Percentiles rank a stretch among this genome's conserved stretches.
Conservation (phyloP, 2,888 invertebrate species). For the Troides helena region DNA sequence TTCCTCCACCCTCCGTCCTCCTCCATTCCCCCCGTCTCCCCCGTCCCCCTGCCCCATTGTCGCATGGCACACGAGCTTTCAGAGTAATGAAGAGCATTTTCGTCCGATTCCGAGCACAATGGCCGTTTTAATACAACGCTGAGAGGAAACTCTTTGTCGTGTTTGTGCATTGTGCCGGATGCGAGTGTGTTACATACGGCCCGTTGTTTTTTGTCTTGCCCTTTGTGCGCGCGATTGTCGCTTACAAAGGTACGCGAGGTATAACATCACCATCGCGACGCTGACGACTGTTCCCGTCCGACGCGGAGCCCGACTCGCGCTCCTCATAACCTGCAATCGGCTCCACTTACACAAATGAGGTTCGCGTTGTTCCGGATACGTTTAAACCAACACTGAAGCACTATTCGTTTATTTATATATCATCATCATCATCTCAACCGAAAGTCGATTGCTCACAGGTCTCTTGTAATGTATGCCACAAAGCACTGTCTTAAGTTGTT, state of each 20-base stretch:
- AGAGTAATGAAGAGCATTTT: conserved; percentile 82
- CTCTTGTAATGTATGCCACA: too few relatives aligned
- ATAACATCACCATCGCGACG: conserved; percentile 39
- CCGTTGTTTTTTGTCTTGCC: conserved; percentile 58
- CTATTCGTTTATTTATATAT: too few relatives aligned
- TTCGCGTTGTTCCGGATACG: background rate
- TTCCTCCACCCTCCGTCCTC: conserved; percentile 46
- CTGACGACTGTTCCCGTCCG: conserved; percentile 2
- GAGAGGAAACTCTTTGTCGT: conserved; percentile 75
- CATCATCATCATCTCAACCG: too few relatives aligned
- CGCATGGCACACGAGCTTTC: conserved; percentile 79
- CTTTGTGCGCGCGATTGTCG: conserved; percentile 70
- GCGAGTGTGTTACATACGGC: conserved; percentile 68
- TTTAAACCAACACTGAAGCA: too few relatives aligned
- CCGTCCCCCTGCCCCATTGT: conserved; percentile 66
- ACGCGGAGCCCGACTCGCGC: conserved; percentile 9
- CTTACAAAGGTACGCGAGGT: conserved; percentile 58
- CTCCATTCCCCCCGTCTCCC: conserved; percentile 34
- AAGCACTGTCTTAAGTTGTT: too few relatives aligned
- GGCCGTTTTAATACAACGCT: conserved; percentile 75
- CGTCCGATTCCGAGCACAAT: conserved; percentile 79
- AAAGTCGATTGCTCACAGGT: too few relatives aligned
- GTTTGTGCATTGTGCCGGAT: conserved; percentile 63
- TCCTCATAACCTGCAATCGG: conserved; percentile 10
- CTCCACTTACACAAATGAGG: conserved; percentile 32